Evolutionary conservation across 2,888 invertebrate genomes (phyloP), one percentile per base, ranked within the genome.

Genomic region (Euplagia quadripunctaria): DNA sequence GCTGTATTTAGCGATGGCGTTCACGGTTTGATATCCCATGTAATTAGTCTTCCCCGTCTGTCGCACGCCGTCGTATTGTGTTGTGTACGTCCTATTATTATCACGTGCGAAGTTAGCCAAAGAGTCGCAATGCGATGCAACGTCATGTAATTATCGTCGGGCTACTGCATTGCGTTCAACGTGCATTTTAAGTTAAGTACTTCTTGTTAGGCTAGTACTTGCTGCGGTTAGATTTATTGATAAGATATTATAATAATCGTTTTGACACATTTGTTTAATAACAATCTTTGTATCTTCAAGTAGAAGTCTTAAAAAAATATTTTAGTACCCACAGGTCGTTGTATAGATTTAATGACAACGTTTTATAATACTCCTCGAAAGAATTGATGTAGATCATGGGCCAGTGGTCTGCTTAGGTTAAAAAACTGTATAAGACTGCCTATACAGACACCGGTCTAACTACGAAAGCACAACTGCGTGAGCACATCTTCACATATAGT

Each of bases 51-150:
- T 74, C 58, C 20, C 42, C 74, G 73, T 64, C 72, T 74, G 76
- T 80, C 73, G 68, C 73, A 69, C 70, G 68, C 77, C 49, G 74
- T 68, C 74, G 67, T 81, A 76, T 81, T 78, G 78, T 74, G 79
- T 71, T 78, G 78, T 74, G 79, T 71, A 70, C 74, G 71, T 71
- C 68, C 74, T 70, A 74, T 79, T 81, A 79, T 81, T 74, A 78
- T 63, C 68, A 70, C 64, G 43, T 74, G 73, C 71, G 68, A 71
- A 69, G 74, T 66, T 75, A 78, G 52, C 55, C 42, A 42, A 68
- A 71, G 64, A 71, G 68, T 67, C 17, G 61, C 79, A 81, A 76
- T 81, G 68, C 75, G 71, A 79, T 79, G 73, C 79, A 76, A 69
- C 74, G 66, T 75, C 77, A 68, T 71, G 42, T 79, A 76, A 79